These are phyloP conservation scores for Campoletis raptor DNA, from an alignment of 2,888 invertebrate species.

Conservation along the genomic window DNA sequence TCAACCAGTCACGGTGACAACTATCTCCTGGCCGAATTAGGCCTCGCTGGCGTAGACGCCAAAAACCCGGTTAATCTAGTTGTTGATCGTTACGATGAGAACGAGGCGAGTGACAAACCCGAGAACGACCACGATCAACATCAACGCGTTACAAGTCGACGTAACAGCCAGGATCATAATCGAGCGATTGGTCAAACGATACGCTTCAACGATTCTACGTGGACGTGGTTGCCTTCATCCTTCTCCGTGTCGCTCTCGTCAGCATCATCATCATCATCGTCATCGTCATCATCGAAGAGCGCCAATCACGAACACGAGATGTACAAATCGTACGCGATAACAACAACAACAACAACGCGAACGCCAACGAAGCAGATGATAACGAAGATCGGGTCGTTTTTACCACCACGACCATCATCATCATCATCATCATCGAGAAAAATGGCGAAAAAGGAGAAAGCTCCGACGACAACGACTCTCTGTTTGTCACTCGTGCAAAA, in stretches of 20 bases:
- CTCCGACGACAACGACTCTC: conserved; percentile 21
- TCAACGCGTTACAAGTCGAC: conserved; percentile 19
- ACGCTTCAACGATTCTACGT: conserved; percentile 30
- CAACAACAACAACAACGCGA: conserved; percentile 34
- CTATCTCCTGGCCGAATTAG: conserved; percentile 79
- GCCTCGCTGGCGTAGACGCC: conserved; percentile 74
- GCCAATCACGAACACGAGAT: conserved; percentile 52
- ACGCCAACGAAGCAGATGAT: conserved; percentile 36
- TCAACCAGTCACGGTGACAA: conserved; percentile 84
- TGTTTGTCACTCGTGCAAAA: conserved; percentile 43
- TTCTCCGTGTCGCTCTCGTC: conserved; percentile 28
- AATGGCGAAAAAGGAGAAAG: conserved; percentile 13
- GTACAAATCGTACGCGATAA: conserved; percentile 40
- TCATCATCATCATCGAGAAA: conserved; percentile 10
- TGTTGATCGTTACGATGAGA: conserved; percentile 63
- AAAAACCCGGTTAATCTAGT: conserved; percentile 70
- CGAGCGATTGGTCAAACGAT: conserved; percentile 30
- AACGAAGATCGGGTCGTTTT: conserved; percentile 65
- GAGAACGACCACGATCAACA: conserved; percentile 17
- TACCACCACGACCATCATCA: conserved; percentile 10
- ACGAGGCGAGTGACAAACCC: conserved; percentile 50
- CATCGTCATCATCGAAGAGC: conserved; percentile 18
- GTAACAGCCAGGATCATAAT: conserved; percentile 54
- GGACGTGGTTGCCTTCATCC: conserved; percentile 23
- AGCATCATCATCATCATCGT: conserved; percentile 4